These are phyloP conservation scores for Falco biarmicus DNA, from an alignment of 2,797 vertebrate species.

Conservation along the genomic window DNA sequence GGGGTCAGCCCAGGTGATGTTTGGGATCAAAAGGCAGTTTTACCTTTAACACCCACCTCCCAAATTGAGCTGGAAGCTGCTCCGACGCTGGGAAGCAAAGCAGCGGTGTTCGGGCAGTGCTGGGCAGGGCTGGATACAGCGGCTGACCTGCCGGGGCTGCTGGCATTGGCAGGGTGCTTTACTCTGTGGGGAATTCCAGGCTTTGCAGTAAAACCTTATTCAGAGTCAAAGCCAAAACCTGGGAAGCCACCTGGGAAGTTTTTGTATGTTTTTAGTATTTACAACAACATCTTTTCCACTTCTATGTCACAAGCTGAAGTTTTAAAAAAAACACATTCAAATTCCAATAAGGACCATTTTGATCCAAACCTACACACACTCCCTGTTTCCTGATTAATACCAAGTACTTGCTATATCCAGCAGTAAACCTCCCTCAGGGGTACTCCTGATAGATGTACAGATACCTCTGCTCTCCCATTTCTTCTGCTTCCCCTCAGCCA, in stretches of 20 bases:
- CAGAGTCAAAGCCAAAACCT: background rate
- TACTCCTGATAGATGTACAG: background rate
- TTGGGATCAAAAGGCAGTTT: background rate
- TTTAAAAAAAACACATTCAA: background rate
- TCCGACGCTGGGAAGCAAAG: fast-evolving
- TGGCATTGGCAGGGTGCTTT: background rate
- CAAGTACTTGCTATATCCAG: background rate
- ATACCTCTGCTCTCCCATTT: background rate
- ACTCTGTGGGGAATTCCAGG: background rate
- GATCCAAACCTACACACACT: background rate
- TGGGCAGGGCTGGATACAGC: fast-evolving
- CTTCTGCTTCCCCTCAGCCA: background rate
- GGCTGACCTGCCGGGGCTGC: fast-evolving
- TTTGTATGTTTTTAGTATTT: background rate
- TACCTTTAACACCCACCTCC: background rate
- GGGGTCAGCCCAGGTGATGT: background rate
- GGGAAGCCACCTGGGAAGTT: background rate
- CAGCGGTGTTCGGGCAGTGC: fast-evolving
- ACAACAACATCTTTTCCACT: background rate
- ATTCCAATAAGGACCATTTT: background rate
- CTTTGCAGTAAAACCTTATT: background rate
- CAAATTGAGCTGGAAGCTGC: background rate
- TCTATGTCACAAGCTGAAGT: background rate
- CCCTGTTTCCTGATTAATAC: background rate
- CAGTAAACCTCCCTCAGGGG: background rate